These are phyloP conservation scores for Sarcophaga carnaria DNA, from an alignment of 2,888 invertebrate genomes.

Conservation along the genomic window DNA sequence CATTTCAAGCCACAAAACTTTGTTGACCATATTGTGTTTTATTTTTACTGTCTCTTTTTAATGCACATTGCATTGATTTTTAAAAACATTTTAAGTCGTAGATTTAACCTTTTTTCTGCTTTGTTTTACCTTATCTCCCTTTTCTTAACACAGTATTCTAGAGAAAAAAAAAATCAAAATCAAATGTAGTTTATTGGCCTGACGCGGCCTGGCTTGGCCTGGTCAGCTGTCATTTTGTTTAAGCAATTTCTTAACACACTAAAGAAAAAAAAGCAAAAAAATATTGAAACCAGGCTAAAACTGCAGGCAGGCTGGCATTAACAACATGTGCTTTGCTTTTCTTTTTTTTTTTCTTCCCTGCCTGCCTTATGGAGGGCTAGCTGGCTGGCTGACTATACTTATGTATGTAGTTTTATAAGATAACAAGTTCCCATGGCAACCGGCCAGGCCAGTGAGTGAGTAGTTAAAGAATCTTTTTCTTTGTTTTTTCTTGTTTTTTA, in stretches of 20 bases:
- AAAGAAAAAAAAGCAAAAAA: neutral
- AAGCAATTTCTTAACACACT: no score
- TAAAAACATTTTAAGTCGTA: neutral
- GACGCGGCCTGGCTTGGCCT: conserved; percentile 49
- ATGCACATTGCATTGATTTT: conserved; percentile 52
- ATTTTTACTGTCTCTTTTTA: neutral
- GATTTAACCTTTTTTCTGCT: conserved; percentile 5
- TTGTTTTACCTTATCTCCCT: conserved; percentile 5
- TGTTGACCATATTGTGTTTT: no score
- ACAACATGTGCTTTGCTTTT: conserved; percentile 39
- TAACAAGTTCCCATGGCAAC: conserved; percentile 65
- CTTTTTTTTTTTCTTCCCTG: neutral
- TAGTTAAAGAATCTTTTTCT: neutral
- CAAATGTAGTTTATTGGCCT: conserved; percentile 64
- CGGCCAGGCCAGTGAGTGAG: neutral
- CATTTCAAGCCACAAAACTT: no score
- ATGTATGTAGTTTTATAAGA: conserved; percentile 43
- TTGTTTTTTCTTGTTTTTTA: conserved; percentile 19
- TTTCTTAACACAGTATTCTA: conserved; percentile 6
- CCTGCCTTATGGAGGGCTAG: no score
- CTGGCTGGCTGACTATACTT: neutral
- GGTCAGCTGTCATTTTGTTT: neutral
- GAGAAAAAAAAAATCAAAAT: no score
- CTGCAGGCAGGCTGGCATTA: conserved; percentile 30
- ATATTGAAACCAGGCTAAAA: conserved; percentile 67